Evolutionary conservation across 2,113 vertebrate genomes (phyloP).

Genomic region (Sphyrna mokarran): DNA sequence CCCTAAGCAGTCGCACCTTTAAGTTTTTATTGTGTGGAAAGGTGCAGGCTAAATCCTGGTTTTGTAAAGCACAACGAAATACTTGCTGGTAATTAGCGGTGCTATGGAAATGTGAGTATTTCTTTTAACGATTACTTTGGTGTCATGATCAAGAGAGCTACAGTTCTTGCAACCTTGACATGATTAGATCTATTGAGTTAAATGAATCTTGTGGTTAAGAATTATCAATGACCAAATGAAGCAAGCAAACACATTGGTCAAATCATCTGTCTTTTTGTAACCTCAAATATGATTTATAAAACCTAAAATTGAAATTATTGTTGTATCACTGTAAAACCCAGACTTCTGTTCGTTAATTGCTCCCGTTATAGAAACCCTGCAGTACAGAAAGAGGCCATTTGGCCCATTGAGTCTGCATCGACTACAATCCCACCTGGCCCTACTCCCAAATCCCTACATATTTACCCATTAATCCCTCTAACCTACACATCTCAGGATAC

Average conservation of each 20-base stretch:
- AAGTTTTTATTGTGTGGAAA: background rate
- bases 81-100: background rate
- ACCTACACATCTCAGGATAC: no score
- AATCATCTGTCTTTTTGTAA: background rate
- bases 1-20: background rate
- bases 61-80: background rate
- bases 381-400: no score
- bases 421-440: no score
- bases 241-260: background rate
- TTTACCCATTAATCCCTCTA: no score
- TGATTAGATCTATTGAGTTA: background rate
- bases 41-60: background rate
- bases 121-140: background rate
- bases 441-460: no score
- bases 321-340: background rate
- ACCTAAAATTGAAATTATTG: background rate
- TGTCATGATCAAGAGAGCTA: background rate
- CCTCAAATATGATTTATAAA: background rate
- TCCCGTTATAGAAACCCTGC: no score
- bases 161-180: background rate
- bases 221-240: background rate
- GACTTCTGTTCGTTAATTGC: background rate
- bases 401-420: no score
- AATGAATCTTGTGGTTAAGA: background rate
- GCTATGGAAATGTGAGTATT: background rate